phyloP scores from a whole-genome alignment of 2,797 vertebrate species.

The Acanthopagrus latus region DNA sequence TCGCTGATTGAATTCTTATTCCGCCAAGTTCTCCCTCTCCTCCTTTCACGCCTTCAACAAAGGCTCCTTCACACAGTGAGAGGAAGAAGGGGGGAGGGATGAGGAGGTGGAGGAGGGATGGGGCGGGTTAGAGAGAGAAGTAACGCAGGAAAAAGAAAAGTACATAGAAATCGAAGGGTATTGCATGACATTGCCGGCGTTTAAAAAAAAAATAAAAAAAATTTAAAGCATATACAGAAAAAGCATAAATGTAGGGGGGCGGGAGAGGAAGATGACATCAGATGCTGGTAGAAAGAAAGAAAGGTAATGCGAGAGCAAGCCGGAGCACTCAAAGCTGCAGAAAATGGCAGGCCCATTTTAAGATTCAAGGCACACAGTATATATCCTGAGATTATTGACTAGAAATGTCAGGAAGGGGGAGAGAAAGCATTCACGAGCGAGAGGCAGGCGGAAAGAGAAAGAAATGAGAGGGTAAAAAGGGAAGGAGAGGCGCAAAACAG shows the following conservation, averaged over 20 bases:
- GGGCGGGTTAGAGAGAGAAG: background rate
- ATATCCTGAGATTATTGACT: constrained; percentile 81
- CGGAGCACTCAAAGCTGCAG: constrained; percentile 40
- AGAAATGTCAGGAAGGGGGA: constrained; percentile 76
- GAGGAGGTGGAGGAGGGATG: background rate
- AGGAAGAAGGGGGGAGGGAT: constrained; percentile 4
- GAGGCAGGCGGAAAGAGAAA: constrained; percentile 10
- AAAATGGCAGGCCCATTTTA: constrained; percentile 66
- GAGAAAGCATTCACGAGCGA: constrained; percentile 48
- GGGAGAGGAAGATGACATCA: background rate
- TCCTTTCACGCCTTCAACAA: constrained; percentile 73
- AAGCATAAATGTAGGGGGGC: constrained; percentile 5
- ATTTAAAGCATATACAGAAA: constrained; percentile 27
- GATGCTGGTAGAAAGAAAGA: constrained; percentile 32
- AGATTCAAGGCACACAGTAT: constrained; percentile 77
- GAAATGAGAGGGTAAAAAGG: background rate
- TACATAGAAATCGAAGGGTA: constrained; percentile 48
- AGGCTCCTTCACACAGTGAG: constrained; percentile 48
- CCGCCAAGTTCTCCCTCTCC: constrained; percentile 57
- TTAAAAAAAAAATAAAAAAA: no score
- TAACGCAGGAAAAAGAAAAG: constrained; percentile 38
- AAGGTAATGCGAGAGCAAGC: constrained; percentile 30
- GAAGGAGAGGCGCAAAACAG: constrained; percentile 1
- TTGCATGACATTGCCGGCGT: constrained; percentile 26
- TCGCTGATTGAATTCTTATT: constrained; percentile 70